phyloP scores from a whole-genome alignment of 2,888 invertebrate species.

The Lasioglossum malachurum region DNA sequence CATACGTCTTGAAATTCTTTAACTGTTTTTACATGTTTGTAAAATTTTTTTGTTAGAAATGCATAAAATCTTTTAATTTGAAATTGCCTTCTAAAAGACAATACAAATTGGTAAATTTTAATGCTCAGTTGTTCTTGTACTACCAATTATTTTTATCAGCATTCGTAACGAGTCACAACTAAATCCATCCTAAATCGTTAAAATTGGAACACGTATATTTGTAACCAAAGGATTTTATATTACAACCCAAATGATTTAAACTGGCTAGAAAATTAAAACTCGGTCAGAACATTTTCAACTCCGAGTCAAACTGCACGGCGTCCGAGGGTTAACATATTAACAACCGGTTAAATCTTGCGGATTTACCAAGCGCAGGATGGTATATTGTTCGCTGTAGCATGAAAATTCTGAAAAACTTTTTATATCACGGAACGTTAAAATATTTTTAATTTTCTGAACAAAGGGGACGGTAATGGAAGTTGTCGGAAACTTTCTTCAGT shows the following conservation, averaged over 20 bases:
- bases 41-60: no score
- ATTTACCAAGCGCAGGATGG: not conserved
- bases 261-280: not conserved
- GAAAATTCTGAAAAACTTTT: not conserved
- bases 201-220: not conserved
- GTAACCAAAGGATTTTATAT: not conserved
- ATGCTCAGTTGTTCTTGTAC: not conserved
- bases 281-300: not conserved
- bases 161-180: not conserved
- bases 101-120: no score
- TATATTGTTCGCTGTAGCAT: not conserved
- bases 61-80: no score
- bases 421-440: not conserved
- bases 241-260: not conserved
- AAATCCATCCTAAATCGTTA: no score
- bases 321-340: not conserved
- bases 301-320: not conserved
- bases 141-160: not conserved
- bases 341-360: conserved; percentile 4
- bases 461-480: not conserved
- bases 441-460: conserved; percentile 9
- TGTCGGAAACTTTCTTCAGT: conserved; percentile 1
- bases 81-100: no score
- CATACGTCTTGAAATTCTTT: no score
- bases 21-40: no score